phyloP scores from a whole-genome alignment of 1,140 invertebrate species.

The Lasioglossum albipes region DNA sequence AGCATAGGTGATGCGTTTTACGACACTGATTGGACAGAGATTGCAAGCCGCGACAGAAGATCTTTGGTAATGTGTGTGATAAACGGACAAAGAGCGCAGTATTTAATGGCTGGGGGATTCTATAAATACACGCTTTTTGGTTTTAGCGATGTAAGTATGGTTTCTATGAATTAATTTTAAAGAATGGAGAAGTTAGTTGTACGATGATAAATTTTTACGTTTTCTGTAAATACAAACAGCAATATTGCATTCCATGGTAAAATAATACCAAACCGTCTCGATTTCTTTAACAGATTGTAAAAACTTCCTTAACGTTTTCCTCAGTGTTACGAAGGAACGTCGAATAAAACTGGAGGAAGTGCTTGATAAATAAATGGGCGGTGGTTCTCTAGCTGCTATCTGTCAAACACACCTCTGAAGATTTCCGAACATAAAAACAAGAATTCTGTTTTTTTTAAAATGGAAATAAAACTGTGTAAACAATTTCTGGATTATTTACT shows the following conservation, averaged over 20 bases:
- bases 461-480: background rate
- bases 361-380: no score
- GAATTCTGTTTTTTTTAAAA: background rate
- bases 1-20: slow-evolving; percentile 45
- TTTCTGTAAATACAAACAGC: background rate
- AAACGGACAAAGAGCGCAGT: no score
- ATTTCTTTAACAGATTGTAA: slow-evolving; percentile 46
- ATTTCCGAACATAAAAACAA: background rate
- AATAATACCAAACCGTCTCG: background rate
- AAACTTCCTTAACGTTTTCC: slow-evolving; percentile 56
- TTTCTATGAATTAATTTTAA: no score
- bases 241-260: background rate
- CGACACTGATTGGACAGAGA: slow-evolving; percentile 27
- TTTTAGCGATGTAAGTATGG: no score
- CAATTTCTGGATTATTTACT: background rate
- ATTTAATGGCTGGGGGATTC: no score
- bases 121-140: no score
- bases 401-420: no score
- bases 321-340: slow-evolving; percentile 44
- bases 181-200: no score
- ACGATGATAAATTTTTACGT: background rate
- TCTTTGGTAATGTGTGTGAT: no score
- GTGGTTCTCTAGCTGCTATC: no score
- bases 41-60: background rate
- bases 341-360: background rate